Evolutionary conservation across 2,113 vertebrate genomes (phyloP).

Genomic region (Pontoporia blainvillei): DNA sequence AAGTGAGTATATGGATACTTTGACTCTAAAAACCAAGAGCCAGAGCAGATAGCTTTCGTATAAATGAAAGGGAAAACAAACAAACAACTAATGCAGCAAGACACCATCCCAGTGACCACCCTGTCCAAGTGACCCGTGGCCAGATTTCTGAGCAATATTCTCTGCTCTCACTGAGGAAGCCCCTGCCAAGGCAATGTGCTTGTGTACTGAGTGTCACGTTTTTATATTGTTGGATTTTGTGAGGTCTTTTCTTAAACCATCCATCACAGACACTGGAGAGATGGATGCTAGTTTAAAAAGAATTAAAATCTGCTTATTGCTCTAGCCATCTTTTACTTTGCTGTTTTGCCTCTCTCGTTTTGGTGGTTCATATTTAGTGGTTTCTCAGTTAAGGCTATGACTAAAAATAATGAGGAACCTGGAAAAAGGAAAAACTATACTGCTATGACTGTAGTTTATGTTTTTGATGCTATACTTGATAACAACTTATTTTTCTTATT

Average conservation of each 20-base stretch:
- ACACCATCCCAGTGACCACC: background rate
- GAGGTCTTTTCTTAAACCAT: background rate
- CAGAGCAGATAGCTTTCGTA: background rate
- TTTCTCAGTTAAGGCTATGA: background rate
- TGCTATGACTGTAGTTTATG: background rate
- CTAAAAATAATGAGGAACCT: background rate
- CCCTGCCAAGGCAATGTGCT: background rate
- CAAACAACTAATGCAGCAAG: background rate
- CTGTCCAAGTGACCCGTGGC: background rate
- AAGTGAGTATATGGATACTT: background rate
- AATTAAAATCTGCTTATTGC: slow-evolving; percentile 34
- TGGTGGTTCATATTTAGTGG: background rate
- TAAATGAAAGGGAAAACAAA: background rate
- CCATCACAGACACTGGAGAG: background rate
- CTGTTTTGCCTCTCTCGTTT: background rate
- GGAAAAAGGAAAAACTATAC: background rate
- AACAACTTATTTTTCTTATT: background rate
- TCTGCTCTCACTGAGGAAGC: rapidly evolving
- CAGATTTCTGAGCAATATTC: background rate
- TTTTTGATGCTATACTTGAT: background rate
- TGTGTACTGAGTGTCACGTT: background rate
- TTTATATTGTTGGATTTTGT: background rate
- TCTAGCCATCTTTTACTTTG: slow-evolving; percentile 10
- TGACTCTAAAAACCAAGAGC: background rate
- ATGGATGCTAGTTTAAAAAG: background rate